A percentile compares a stretch with the other conserved stretches of the same genome.
phyloP scores from a whole-genome alignment of 2,888 invertebrate species.

The Bellardia bayeri region DNA sequence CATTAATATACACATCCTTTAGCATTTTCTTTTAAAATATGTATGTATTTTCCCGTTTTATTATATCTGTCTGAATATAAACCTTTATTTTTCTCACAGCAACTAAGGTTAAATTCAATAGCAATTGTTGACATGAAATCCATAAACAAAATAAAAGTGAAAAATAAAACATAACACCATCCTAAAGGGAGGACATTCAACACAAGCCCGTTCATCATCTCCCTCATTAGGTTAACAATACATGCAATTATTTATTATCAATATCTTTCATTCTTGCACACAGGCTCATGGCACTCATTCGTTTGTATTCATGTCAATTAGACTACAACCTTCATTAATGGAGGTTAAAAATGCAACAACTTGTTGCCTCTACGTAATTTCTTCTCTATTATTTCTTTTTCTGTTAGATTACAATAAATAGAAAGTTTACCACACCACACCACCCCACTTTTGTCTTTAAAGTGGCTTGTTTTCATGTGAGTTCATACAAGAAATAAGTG shows the following conservation, averaged over 20 bases:
- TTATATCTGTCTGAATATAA: neutral
- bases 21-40: too few species aligned
- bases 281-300: neutral
- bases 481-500: neutral
- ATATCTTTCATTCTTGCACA: neutral
- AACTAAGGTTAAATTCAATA: neutral
- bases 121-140: neutral
- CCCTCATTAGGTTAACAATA: neutral
- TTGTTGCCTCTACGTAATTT: constrained; percentile 57
- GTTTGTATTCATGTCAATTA: constrained; percentile 42
- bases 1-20: too few species aligned
- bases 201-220: neutral
- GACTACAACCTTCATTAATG: constrained; percentile 56
- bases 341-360: constrained; percentile 67
- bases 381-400: constrained; percentile 11
- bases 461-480: neutral
- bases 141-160: neutral
- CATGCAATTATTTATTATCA: constrained; percentile 23
- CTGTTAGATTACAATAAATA: constrained; percentile 35
- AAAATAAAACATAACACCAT: constrained; percentile 6
- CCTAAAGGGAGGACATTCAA: neutral
- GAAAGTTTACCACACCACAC: constrained; percentile 52
- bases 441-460: constrained; percentile 40
- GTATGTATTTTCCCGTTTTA: neutral
- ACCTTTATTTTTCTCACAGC: neutral